phyloP scores from a whole-genome alignment of 2,113 vertebrate genomes.

The Sporophila hypoxantha region DNA sequence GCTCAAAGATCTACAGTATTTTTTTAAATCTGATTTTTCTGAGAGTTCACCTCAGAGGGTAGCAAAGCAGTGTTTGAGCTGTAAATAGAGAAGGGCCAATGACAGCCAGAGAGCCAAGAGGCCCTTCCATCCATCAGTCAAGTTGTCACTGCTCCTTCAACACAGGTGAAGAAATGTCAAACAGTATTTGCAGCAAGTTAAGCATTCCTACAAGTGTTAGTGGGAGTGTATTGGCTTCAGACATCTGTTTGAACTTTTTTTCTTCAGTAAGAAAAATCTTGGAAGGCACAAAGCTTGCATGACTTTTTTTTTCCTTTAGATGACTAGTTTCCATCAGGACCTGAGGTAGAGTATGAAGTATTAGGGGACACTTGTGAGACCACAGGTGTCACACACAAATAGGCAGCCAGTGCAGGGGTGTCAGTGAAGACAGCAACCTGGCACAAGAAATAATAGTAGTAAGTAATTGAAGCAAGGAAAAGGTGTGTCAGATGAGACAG shows the following conservation, averaged over 20 bases:
- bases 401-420: background rate
- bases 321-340: background rate
- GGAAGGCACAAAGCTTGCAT: background rate
- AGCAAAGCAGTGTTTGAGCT: background rate
- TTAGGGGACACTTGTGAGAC: background rate
- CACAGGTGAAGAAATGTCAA: constrained; percentile 10
- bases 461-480: background rate
- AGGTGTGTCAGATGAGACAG: constrained; percentile 16
- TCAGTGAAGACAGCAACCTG: background rate
- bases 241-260: background rate
- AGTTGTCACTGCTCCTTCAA: background rate
- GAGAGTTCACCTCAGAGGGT: background rate
- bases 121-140: background rate
- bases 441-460: background rate
- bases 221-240: background rate
- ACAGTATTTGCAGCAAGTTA: background rate
- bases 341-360: background rate
- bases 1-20: background rate
- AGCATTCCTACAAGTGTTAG: background rate
- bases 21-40: background rate
- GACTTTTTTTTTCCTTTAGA: background rate
- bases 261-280: background rate
- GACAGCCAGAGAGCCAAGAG: background rate
- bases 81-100: background rate
- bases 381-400: background rate